Conservation (phyloP, 2,113 vertebrate genomes). For the Hylia prasina region DNA sequence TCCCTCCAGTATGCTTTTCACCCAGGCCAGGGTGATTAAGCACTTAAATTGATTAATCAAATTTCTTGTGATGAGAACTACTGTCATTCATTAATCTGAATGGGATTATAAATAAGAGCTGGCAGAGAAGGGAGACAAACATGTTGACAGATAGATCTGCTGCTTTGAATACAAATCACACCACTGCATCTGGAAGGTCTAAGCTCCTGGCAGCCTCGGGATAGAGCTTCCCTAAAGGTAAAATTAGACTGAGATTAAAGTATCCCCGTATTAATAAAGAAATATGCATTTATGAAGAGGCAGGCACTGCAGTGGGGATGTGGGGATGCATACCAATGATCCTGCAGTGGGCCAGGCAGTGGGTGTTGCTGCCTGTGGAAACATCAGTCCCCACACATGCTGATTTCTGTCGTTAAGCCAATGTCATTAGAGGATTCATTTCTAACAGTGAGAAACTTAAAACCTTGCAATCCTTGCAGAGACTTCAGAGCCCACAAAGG, state of each 20-base stretch:
- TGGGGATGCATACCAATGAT: conserved; percentile 9
- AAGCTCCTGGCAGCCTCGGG: conserved; percentile 32
- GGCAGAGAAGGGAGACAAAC: conserved; percentile 73
- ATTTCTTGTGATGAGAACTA: conserved; percentile 82
- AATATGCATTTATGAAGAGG: not conserved
- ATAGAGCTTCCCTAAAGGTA: conserved; percentile 67
- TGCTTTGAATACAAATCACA: conserved; percentile 70
- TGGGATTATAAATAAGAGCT: conserved; percentile 81
- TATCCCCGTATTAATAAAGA: conserved; percentile 63
- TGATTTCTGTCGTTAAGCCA: not conserved
- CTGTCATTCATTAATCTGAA: conserved; percentile 84
- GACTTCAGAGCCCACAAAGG: not conserved
- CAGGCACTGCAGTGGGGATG: not conserved
- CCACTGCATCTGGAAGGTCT: conserved; percentile 50
- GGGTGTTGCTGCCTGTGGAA: not conserved
- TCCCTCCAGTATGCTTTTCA: conserved; percentile 47
- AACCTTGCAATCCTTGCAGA: not conserved
- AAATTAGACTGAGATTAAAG: conserved; percentile 69
- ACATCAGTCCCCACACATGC: not conserved
- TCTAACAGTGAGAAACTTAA: not conserved
- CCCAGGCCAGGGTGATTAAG: conserved; percentile 74
- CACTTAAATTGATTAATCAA: conserved; percentile 85
- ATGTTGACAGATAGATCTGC: conserved; percentile 69
- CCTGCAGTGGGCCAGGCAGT: not conserved
- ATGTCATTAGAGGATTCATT: not conserved